These are phyloP conservation scores for Platycheirus rosarum DNA, from an alignment of 2,888 invertebrate species.

Conservation along the genomic window DNA sequence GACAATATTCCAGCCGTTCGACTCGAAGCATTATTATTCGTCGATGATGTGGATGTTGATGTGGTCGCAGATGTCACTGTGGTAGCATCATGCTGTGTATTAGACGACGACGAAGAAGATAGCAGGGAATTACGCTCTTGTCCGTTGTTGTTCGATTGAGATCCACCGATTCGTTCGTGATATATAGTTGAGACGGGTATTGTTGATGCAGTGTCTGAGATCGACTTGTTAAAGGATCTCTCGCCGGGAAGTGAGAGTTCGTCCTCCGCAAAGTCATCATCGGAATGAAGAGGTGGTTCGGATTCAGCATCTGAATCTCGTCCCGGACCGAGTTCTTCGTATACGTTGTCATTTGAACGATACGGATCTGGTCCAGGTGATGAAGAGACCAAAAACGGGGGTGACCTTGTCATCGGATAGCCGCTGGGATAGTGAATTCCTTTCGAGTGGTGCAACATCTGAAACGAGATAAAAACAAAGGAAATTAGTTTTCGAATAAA, in stretches of 20 bases:
- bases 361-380: slow-evolving; percentile 87
- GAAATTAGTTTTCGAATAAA: slow-evolving; percentile 23
- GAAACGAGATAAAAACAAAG: slow-evolving; percentile 80
- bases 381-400: slow-evolving; percentile 88
- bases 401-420: slow-evolving; percentile 85
- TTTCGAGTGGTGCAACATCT: slow-evolving; percentile 87
- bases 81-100: slow-evolving; percentile 78
- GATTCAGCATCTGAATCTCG: slow-evolving; percentile 86
- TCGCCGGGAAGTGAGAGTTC: slow-evolving; percentile 87
- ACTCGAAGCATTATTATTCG: slow-evolving; percentile 74
- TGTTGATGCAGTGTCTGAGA: slow-evolving; percentile 66
- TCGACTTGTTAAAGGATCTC: slow-evolving; percentile 80
- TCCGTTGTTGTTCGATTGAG: slow-evolving; percentile 63
- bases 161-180: slow-evolving; percentile 76
- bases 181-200: slow-evolving; percentile 76
- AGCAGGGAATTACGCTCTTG: slow-evolving; percentile 81
- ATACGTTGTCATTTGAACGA: slow-evolving; percentile 88
- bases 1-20: slow-evolving; percentile 75
- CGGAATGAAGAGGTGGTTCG: slow-evolving; percentile 87
- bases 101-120: slow-evolving; percentile 80
- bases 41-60: slow-evolving; percentile 71
- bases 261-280: slow-evolving; percentile 93
- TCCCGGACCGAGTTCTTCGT: slow-evolving; percentile 89
- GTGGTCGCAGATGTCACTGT: slow-evolving; percentile 78
- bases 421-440: slow-evolving; percentile 85